Evolutionary conservation across 2,888 invertebrate genomes (phyloP), one percentile per base, ranked within the genome.

Genomic region (Tortricodes alternella): DNA sequence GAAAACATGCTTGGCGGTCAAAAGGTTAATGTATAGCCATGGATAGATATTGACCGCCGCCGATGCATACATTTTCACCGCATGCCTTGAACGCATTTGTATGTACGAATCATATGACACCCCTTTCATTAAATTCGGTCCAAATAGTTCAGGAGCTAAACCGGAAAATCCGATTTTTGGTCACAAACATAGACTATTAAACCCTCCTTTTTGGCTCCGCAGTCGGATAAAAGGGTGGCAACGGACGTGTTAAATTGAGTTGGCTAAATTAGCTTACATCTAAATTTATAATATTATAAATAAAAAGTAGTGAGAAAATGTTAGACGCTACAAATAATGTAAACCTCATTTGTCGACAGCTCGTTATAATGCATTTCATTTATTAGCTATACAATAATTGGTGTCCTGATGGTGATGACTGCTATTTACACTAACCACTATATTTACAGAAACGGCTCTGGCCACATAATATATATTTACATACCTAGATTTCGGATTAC

Each of bases 381-480:
- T 27, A 27, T 39, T 48, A 48, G 23, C 29, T 46, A 48, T 41
- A 24, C 34, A 46, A 39, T 46, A 49, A 53, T 49, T 39, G 32
- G 34, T 27, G 41, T 11, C 39, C 13, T 32, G 21, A 21, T 52
- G 55, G 62, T 65, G 62, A 65, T 62, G 59, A 60, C 49, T 44
- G 53, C 29, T 58, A 58, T 58, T 13, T 53, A 58, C 58, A 58
- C 34, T 53, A 48, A 27, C n/a, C n/a, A 27, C 56, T 56, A 56
- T 56, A 56, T 56, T 50, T 56, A 56, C 56, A 55, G n/a, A n/a
- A 38, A 35, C 60, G 58, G 59, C 56, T 13, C 61, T 61, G 58
- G 61, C 58, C 58, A 38, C 43, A 29, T 16, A 13, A 24, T 9
- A 27, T 75, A 76, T 80, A 80, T 81, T 70, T 81, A 83, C 80